Evolutionary conservation across 1,140 invertebrate species (phyloP).

Genomic region (Harlomillsia oculata): DNA sequence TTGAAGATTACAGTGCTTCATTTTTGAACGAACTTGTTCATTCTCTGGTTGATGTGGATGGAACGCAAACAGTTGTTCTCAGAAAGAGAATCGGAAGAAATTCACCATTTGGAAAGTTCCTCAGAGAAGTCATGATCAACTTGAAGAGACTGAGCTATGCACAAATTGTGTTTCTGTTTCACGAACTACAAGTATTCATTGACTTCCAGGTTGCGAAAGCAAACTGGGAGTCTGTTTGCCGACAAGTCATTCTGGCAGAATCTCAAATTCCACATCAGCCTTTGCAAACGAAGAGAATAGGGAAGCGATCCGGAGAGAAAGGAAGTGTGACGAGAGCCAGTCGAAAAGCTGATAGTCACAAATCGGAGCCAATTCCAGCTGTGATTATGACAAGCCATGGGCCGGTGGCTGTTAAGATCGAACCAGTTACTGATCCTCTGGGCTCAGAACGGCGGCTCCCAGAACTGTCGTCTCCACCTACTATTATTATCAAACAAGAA

Average conservation of each 20-base stretch:
- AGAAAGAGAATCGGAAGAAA: conserved; percentile 26
- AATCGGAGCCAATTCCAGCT: not conserved
- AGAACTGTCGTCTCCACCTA: no score
- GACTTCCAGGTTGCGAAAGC: no score
- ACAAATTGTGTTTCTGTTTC: conserved; percentile 21
- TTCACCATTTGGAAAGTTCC: conserved; percentile 27
- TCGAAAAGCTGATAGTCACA: not conserved
- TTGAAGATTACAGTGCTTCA: conserved; percentile 25
- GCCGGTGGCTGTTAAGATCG: not conserved
- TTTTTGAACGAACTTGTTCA: conserved; percentile 31
- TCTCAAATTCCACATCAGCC: no score
- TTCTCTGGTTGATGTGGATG: conserved; percentile 26
- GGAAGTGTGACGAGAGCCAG: not conserved
- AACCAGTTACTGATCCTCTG: not conserved
- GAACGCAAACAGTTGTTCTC: conserved; percentile 18
- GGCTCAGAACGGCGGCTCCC: not conserved
- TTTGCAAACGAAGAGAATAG: no score
- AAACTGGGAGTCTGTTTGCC: no score
- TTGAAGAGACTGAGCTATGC: conserved; percentile 28
- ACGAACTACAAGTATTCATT: conserved; percentile 12
- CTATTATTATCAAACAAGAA: no score
- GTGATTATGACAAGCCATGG: not conserved
- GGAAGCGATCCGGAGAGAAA: not conserved
- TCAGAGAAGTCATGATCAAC: conserved; percentile 22
- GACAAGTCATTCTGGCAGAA: no score